Base-by-base conservation (phyloP, 2,113 vertebrate genomes). In the Albula goreensis region DNA sequence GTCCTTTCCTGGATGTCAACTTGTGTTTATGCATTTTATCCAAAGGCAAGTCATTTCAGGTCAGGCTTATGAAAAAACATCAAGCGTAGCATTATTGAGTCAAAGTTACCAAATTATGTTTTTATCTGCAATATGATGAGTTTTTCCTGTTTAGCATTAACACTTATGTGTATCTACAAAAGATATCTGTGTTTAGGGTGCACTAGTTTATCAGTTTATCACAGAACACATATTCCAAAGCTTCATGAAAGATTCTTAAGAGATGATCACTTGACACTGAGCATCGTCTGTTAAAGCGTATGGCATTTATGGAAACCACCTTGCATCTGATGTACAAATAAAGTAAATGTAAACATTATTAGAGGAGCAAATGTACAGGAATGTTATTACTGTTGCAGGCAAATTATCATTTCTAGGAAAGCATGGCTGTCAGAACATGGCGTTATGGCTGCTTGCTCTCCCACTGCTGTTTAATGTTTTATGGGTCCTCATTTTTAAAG, bases 141-240 rank as follows among this genome's bases (percentile, higher is more conserved):
- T 50, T 79, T 85, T 85, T 78, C 83, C 74, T 78, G 50, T 85
- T 85, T 78, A 25, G 12, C 70, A 57, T 56, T 19, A 74, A 11
- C 77, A 66, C 19, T 13, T 80, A 9, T 74, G 22, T 17, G 17
- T 78, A 52, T 85, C 83, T 51, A 52, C 51, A 25, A 19, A 7
- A 78, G 49, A 1, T 2, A 85, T 85, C 83, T 85, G 0, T 57
- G 5, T 85, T 31, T 51, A 85, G 83, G 70, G 13, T 52, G 50
- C 51, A 19, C 31, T 70, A 19, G 63, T 85, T 80, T 4, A 78
- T 78, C 17, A 85, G 11, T 77, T 89, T 87, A 87, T 86, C 60
- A 88, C 12, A 90, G 96, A n/a, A 95, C 94, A 91, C 52, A 13
- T 95, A 95, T 95, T 91, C 95, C 80, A 79, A 86, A 86, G 74